Conservation (phyloP, 1,140 invertebrate species). For the Liolophura sinensis region DNA sequence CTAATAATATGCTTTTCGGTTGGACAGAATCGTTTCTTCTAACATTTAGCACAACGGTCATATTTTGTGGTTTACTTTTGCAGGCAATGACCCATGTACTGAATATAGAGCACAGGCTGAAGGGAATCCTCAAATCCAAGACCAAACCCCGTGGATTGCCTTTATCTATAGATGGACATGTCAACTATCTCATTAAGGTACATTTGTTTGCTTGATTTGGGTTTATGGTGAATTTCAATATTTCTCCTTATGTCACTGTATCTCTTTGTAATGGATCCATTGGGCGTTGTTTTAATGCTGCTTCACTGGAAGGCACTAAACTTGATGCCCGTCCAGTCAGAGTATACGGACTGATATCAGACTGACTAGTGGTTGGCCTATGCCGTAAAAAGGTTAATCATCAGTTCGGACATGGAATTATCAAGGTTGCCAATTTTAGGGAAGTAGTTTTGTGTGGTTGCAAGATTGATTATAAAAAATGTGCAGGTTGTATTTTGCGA, state of each 20-base stretch:
- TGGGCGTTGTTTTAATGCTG: background rate
- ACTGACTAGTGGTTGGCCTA: no score
- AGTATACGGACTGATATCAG: no score
- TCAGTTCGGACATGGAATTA: no score
- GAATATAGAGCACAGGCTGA: conserved; percentile 80
- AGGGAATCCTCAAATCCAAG: conserved; percentile 70
- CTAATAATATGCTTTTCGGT: no score
- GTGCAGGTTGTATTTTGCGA: no score
- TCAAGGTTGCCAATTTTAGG: no score
- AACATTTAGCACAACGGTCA: background rate
- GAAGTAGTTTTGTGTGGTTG: no score
- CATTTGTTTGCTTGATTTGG: background rate
- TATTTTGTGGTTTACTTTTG: conserved; percentile 20
- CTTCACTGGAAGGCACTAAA: background rate
- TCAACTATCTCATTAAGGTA: conserved; percentile 78
- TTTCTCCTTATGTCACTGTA: background rate
- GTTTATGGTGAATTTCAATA: background rate
- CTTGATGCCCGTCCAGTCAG: no score
- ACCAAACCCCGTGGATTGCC: conserved; percentile 57
- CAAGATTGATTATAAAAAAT: no score
- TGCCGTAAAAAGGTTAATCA: no score
- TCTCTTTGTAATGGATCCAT: background rate
- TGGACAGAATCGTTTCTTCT: background rate
- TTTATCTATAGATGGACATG: conserved; percentile 91
- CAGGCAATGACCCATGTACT: conserved; percentile 77